Base-by-base conservation (phyloP, 2,797 vertebrate species). In the Clamator glandarius region DNA sequence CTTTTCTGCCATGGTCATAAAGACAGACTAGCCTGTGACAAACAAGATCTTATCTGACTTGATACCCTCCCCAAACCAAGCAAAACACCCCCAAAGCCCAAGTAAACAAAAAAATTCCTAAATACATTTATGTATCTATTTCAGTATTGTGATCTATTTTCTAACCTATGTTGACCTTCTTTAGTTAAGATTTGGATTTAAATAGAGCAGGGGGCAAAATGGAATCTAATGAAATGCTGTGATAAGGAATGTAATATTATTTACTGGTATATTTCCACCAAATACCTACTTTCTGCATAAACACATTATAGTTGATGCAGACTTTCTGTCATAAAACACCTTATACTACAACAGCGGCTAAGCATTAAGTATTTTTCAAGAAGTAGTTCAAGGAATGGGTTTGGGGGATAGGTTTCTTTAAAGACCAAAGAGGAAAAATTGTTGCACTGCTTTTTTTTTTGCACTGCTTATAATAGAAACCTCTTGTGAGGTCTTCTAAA, bases 401-500 rank as follows among this genome's bases (percentile, higher is more conserved):
- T 28, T 68, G 69, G 69, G 86, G 9, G 10, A 55, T 36, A 81
- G 10, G 52, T 12, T 28, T 81, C 84, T 84, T 87, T 77, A 93
- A 89, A 55, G 36, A 76, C n/a, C 35, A 75, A 73, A 88, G n/a
- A 75, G 39, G 51, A 82, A 76, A 66, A 35, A 77, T 57, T 87
- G 15, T 67, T 89, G 78, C 21, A 36, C 14, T 77, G 64, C 36
- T 84, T 90, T 92, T 92, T 57, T 79, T 57, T 79, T 78, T 84
- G 50, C 31, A 57, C 41, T 51, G 39, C 70, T 96, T 92, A 41
- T 42, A 91, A 96, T 55, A 97, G 92, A 97, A 97, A 77, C 92
- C 91, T 96, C 96, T 93, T 95, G 91, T 95, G 96, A 97, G 96
- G 93, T 96, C 96, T 96, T 94, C 80, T 94, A 70, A 97, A 97